Base-by-base conservation (phyloP, 2,888 invertebrate species). In the Archaeoteleia sp. region DNA sequence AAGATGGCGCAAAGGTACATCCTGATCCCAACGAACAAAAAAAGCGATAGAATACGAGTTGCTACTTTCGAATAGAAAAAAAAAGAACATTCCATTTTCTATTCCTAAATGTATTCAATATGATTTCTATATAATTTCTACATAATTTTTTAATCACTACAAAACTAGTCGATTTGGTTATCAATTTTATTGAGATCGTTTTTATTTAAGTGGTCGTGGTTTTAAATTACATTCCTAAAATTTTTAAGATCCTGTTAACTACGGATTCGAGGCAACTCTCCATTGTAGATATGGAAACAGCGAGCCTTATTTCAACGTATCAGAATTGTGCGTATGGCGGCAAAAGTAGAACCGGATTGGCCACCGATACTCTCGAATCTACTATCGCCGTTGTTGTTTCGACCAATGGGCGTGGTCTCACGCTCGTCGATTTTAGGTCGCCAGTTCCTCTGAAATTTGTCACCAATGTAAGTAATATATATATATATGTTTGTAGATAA, bases 311-410 rank as follows among this genome's bases (percentile, higher is more conserved):
- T 10, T 76, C 86, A 63, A 85, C 86, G 4, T 87, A 87, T 73
- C 87, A 87, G 69, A 87, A 87, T 71, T 87, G 87, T 78, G 86
- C 86, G 29, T 87, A 83, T 68, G 85, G 83, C 68, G 86, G 86
- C 1, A 80, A 86, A 65, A 86, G 86, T 65, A 78, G 87, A 35
- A 85, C 86, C 14, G 86, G 86, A 8, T 74, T 87, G 25, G 87
- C 87, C 14, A 83, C 86, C 7, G 86, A 87, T 75, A 86, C 87
- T 4, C 74, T 82, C 1, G 82, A 83, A 67, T 87, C 87, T 34
- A 84, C 87, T 70, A 80, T 87, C 71, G 87, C 86, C 9, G 86
- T 86, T 14, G 86, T 86, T 48, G 85, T 86, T n/a, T 85, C 86
- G 53, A 86, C 86, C 10, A 87, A 87, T 74, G 87, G 87, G 40